A percentile compares a stretch with the other conserved stretches of the same genome.
Evolutionary conservation across 2,888 invertebrate species (phyloP).

Genomic region (Campopleginae sp.): DNA sequence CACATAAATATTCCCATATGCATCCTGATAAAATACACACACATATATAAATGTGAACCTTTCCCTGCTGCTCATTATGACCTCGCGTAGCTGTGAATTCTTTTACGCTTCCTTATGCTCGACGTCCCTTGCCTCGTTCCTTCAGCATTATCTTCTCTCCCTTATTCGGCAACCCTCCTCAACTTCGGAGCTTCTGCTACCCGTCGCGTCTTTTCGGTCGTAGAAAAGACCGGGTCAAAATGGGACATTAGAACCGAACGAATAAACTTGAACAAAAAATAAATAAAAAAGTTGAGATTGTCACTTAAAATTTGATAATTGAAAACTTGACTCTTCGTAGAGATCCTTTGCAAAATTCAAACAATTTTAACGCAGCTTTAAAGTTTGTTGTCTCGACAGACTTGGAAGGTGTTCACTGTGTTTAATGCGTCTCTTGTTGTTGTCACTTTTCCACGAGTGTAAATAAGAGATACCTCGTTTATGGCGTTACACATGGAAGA

Average conservation of each 20-base stretch:
- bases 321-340: no score
- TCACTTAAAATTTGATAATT: background rate
- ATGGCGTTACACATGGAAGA: no score
- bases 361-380: no score
- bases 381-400: no score
- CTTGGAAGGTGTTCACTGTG: no score
- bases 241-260: background rate
- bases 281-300: background rate
- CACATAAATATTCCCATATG: background rate
- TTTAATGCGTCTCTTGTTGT: no score
- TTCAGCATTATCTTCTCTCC: background rate
- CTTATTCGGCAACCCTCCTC: constrained; percentile 32
- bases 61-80: constrained; percentile 49
- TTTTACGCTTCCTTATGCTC: constrained; percentile 42
- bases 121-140: background rate
- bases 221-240: background rate
- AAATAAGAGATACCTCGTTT: no score
- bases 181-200: background rate
- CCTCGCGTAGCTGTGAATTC: constrained; percentile 35
- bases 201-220: no score
- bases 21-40: background rate
- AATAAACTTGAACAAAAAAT: background rate
- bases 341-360: no score
- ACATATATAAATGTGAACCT: constrained; percentile 4
- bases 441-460: no score